Evolutionary conservation across 2,888 invertebrate genomes (phyloP).

Genomic region (Perizoma flavofasciatum): DNA sequence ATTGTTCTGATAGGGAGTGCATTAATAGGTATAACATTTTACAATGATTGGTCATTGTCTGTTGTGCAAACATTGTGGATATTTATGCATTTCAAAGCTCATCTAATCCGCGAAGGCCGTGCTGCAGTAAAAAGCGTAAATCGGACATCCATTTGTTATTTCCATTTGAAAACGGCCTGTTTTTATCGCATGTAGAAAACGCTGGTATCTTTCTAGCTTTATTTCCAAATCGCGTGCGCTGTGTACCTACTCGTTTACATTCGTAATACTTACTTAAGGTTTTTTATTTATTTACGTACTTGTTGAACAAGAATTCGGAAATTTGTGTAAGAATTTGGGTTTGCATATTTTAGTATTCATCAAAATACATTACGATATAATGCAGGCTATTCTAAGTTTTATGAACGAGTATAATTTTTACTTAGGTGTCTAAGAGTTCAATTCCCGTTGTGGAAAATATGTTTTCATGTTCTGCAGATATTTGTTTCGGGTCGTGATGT

Average conservation of each 20-base stretch:
- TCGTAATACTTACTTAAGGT: slow-evolving; percentile 40
- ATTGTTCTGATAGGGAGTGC: no score
- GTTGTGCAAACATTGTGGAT: slow-evolving; percentile 15
- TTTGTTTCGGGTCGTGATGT: no score
- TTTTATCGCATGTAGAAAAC: slow-evolving; percentile 73
- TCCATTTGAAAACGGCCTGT: slow-evolving; percentile 65
- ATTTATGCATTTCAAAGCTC: slow-evolving; percentile 42
- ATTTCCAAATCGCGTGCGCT: slow-evolving; percentile 79
- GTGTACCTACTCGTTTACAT: slow-evolving; percentile 54
- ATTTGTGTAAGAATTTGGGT: slow-evolving; percentile 53
- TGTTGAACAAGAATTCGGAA: slow-evolving; percentile 62
- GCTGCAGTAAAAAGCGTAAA: slow-evolving; percentile 54
- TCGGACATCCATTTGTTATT: slow-evolving; percentile 57
- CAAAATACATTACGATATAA: background rate
- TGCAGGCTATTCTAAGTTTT: slow-evolving; percentile 9
- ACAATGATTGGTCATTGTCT: no score
- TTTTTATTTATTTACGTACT: slow-evolving; percentile 44
- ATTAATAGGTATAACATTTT: no score
- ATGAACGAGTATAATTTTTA: background rate
- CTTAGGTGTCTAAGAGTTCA: no score
- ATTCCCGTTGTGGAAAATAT: no score
- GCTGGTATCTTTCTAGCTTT: slow-evolving; percentile 76
- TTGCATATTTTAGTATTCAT: slow-evolving; percentile 7
- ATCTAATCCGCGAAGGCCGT: slow-evolving; percentile 48
- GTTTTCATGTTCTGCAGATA: no score